A percentile compares a stretch with the other conserved stretches of the same genome.
Evolutionary conservation across 2,888 invertebrate genomes (phyloP).

Genomic region (Rhabditoides inermis): DNA sequence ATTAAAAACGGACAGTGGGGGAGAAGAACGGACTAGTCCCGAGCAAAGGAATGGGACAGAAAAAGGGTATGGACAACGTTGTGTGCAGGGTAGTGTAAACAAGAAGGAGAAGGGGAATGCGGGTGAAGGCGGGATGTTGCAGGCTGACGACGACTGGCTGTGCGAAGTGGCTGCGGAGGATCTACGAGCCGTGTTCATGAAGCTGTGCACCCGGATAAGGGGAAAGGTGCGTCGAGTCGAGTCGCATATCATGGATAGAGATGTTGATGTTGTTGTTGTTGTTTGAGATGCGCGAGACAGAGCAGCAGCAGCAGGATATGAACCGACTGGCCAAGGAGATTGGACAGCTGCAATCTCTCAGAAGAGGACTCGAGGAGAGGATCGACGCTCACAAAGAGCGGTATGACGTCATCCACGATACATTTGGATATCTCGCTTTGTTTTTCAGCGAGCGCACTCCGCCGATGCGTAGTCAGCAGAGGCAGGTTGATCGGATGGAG

Average conservation of each 20-base stretch:
- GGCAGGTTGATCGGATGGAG: background rate
- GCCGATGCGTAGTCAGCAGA: background rate
- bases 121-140: background rate
- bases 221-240: constrained; percentile 16
- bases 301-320: background rate
- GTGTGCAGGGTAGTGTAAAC: background rate
- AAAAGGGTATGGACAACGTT: background rate
- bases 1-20: too few relatives aligned
- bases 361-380: constrained; percentile 26
- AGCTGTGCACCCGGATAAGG: constrained; percentile 19
- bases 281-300: constrained; percentile 8
- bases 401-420: too few relatives aligned
- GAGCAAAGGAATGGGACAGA: background rate
- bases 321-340: constrained; percentile 8
- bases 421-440: too few relatives aligned
- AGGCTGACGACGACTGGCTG: constrained; percentile 7
- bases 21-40: too few relatives aligned
- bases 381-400: constrained; percentile 11
- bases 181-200: constrained; percentile 34
- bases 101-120: background rate
- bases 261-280: too few relatives aligned
- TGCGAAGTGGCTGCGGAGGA: constrained; percentile 31
- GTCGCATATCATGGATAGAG: too few relatives aligned
- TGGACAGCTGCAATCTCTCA: constrained; percentile 21
- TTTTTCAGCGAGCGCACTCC: too few relatives aligned